Evolutionary conservation across 2,888 invertebrate species (phyloP), one percentile per base, ranked within the genome.

Genomic region (Agriotes lineatus): DNA sequence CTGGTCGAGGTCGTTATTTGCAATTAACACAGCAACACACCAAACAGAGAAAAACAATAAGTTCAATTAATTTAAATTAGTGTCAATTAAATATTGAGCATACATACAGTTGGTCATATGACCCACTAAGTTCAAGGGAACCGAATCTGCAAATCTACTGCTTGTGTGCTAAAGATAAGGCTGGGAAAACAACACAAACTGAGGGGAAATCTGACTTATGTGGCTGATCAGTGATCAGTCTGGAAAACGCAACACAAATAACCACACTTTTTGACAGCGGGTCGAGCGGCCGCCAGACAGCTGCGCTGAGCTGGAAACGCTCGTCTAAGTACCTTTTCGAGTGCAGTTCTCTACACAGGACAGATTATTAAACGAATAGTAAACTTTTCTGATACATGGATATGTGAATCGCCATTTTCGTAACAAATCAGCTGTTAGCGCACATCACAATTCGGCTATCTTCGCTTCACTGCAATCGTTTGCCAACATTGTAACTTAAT

Each of bases 341-440:
- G 33, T 22, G 69, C 54, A 60, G 37, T 56, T 44, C 56, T 25
- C 42, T 50, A 42, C 9, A 19, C 12, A 48, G 59, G 59, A 60
- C 59, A 48, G 59, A 80, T 75, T 78, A 74, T 74, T 75, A 77
- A 78, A 77, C 77, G 74, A 78, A 77, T 77, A 76, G 76, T 68
- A 69, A 73, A 73, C 73, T 76, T 76, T 77, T 77, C 50, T 54
- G 45, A 58, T 54, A 57, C 52, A 61, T 70, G 48, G 67, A 58
- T 71, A 33, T 61, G 57, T 67, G 64, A 76, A 76, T 78, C 81
- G 81, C 83, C 83, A 83, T 83, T 80, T 82, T 81, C 58, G 74
- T 73, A 60, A 75, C 70, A 74, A 75, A 82, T 83, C 83, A 82
- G 82, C 82, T 83, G 82, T 80, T 81, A 50, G 45, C 19, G 39